These are phyloP conservation scores for Xestia c-nigrum DNA, from an alignment of 2,888 invertebrate genomes.

Conservation along the genomic window DNA sequence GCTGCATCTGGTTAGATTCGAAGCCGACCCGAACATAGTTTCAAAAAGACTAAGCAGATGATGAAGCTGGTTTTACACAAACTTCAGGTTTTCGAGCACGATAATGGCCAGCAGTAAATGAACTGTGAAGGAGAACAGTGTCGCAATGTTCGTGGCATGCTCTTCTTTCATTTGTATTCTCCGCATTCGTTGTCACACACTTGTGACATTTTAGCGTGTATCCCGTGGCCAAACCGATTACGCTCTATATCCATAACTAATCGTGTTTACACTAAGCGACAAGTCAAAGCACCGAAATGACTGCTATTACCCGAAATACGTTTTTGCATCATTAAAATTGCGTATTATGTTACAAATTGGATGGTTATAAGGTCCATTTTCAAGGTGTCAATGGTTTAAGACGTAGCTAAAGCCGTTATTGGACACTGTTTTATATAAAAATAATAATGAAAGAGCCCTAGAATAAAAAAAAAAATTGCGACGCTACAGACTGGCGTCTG, in stretches of 20 bases:
- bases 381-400: constrained; percentile 29
- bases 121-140: neutral
- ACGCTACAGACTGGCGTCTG: too few species aligned
- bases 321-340: constrained; percentile 55
- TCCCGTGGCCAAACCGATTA: neutral
- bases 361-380: constrained; percentile 20
- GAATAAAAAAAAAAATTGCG: too few species aligned
- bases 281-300: constrained; percentile 61
- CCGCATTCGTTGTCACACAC: neutral
- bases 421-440: constrained; percentile 14
- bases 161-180: neutral
- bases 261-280: constrained; percentile 61
- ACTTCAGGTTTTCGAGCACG: neutral
- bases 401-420: constrained; percentile 24
- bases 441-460: neutral
- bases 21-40: too few species aligned
- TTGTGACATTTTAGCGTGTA: neutral
- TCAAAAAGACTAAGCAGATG: too few species aligned
- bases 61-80: neutral
- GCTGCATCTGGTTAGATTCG: too few species aligned
- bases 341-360: constrained; percentile 62
- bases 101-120: neutral
- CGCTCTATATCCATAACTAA: constrained; percentile 57
- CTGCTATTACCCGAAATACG: constrained; percentile 59
- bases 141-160: neutral